Base-by-base conservation (phyloP, 2,797 vertebrate species). In the Neoniphon sammara region DNA sequence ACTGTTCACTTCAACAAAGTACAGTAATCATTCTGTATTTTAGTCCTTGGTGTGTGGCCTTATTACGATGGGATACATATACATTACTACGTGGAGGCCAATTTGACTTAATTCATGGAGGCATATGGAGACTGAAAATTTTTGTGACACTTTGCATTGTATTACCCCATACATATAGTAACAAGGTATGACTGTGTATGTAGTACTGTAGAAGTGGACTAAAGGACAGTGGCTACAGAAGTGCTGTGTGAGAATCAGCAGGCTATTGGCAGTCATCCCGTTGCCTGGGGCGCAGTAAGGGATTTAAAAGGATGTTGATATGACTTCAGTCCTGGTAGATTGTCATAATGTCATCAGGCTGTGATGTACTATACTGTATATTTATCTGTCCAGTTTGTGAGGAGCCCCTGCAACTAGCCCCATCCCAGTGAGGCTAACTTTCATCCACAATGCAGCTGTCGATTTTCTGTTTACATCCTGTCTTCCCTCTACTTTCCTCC, bases 401-500 rank as follows among this genome's bases (percentile, higher is more conserved):
- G 50, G 64, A 78, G 56, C 53, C 60, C 25, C 57, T 76, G 74
- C 77, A 57, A 76, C 73, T 67, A 21, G 63, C 36, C 59, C 70
- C 73, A 69, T 71, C 74, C 61, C 75, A 61, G n/a, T 77, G 81
- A 88, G 64, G 88, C 90, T 91, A 88, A 88, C 83, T 80, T 79
- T 81, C 90, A 91, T 89, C 86, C 72, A 87, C 62, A 75, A 53
- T 83, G 59, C 78, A 55, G 50, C 78, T 74, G 36, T 86, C 66
- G 85, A 23, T 82, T 83, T 85, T 88, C 83, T 80, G 79, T 91
- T 93, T 82, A 84, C 85, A 89, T 92, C 82, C 72, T 79, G 63
- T 87, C 42, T 77, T 63, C 71, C 64, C 62, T 75, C 63, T 76
- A 55, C 82, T 82, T 67, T 73, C 82, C 70, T 63, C 31, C 65